phyloP scores from a whole-genome alignment of 2,888 invertebrate species.

The Muscina levida region DNA sequence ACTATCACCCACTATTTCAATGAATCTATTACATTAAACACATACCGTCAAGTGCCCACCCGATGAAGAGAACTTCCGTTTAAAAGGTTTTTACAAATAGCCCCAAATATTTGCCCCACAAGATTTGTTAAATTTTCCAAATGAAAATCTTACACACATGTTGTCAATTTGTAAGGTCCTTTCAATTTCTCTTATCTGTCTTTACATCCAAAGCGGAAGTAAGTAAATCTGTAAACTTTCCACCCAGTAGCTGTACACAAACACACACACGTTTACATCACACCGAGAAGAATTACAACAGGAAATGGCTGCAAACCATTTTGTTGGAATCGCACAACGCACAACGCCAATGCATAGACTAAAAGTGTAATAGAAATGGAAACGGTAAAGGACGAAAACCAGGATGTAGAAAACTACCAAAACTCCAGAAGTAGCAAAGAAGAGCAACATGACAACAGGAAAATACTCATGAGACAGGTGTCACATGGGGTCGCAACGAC shows the following conservation, averaged over 20 bases:
- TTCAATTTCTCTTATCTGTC: conserved; percentile 1
- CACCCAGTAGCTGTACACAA: not conserved
- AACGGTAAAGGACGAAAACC: conserved; percentile 30
- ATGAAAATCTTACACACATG: not conserved
- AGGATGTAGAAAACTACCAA: not conserved
- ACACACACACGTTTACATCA: not conserved
- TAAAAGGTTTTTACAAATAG: no score
- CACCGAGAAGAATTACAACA: conserved; percentile 11
- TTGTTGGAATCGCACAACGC: conserved; percentile 17
- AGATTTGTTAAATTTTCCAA: not conserved
- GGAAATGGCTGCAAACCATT: conserved; percentile 32
- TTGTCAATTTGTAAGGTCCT: conserved; percentile 17
- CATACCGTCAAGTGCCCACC: no score
- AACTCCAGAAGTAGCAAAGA: no score
- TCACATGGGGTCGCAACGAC: conserved; percentile 69
- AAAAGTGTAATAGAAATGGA: conserved; percentile 2
- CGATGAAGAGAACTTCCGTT: no score
- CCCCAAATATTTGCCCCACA: no score
- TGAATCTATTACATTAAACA: no score
- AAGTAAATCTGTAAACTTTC: conserved; percentile 25
- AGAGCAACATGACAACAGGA: conserved; percentile 41
- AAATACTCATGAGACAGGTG: conserved; percentile 66
- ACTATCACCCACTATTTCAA: no score
- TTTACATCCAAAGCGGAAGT: conserved; percentile 9
- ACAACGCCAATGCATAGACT: not conserved